Percentiles rank a stretch among this genome's conserved stretches.
Evolutionary conservation across 2,797 vertebrate genomes (phyloP).

Genomic region (Rhincodon typus): DNA sequence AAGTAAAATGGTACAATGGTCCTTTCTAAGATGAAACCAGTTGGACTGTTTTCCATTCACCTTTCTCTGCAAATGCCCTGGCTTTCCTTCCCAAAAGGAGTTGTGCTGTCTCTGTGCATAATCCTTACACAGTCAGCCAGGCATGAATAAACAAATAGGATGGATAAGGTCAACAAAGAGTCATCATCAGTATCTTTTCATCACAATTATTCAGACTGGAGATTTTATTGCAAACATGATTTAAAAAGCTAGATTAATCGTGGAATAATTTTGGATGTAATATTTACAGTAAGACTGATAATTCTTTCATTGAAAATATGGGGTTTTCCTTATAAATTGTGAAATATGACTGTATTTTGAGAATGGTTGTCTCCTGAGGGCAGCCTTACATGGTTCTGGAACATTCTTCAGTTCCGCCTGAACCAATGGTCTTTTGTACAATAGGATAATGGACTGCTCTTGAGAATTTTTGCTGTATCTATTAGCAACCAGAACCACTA

Average conservation of each 20-base stretch:
- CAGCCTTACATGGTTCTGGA: not conserved
- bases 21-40: too few relatives aligned
- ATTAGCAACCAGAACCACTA: constrained; percentile 30
- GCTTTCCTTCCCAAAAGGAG: not conserved
- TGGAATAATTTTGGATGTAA: not conserved
- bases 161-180: not conserved
- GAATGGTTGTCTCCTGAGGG: constrained; percentile 8
- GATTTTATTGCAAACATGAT: not conserved
- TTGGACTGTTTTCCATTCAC: not conserved
- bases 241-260: not conserved
- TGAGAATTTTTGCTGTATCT: constrained; percentile 20
- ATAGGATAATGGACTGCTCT: not conserved
- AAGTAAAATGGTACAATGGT: not conserved
- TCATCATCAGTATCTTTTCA: not conserved
- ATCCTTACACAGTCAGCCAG: not conserved
- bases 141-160: not conserved
- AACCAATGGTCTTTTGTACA: constrained; percentile 17
- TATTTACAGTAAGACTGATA: not conserved
- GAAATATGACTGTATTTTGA: not conserved
- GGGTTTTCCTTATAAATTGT: not conserved
- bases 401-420: not conserved
- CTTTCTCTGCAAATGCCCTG: too few relatives aligned
- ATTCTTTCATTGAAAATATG: not conserved
- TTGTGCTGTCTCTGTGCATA: not conserved
- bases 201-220: not conserved